Conservation (phyloP, 2,888 invertebrate species). For the Spicauda simplicius region DNA sequence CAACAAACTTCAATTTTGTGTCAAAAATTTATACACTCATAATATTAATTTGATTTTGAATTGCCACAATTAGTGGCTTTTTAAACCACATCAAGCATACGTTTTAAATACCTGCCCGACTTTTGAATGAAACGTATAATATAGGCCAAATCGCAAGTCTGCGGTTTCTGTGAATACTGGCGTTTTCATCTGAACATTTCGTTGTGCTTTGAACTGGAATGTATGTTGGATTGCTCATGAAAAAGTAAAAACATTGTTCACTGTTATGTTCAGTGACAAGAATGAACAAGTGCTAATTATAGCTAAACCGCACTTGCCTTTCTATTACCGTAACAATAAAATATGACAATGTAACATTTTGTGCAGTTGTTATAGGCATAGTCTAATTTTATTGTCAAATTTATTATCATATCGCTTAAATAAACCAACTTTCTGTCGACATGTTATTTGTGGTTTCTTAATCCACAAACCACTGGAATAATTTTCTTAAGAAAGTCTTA, state of each 20-base stretch:
- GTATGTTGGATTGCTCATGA: too few relatives aligned
- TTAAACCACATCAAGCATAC: neutral
- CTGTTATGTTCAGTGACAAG: too few relatives aligned
- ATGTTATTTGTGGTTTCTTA: neutral
- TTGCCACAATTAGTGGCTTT: neutral
- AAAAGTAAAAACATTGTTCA: too few relatives aligned
- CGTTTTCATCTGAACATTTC: constrained; percentile 14
- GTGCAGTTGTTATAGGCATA: too few relatives aligned
- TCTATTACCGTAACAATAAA: too few relatives aligned
- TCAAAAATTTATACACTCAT: neutral
- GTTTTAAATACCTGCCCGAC: neutral
- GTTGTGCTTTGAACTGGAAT: neutral
- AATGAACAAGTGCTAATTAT: too few relatives aligned
- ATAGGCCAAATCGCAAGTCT: neutral
- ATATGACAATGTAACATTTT: too few relatives aligned
- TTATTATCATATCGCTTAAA: too few relatives aligned
- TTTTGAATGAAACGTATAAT: neutral
- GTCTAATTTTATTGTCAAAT: too few relatives aligned
- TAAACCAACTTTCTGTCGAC: too few relatives aligned
- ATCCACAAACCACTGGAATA: neutral
- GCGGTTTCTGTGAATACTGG: neutral
- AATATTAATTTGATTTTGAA: too few relatives aligned
- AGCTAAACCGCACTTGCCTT: too few relatives aligned
- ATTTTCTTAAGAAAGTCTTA: neutral
- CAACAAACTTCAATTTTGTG: neutral